Evolutionary conservation across 2,797 vertebrate species (phyloP), one percentile per base, ranked within the genome.

Genomic region (Cryptoprocta ferox): DNA sequence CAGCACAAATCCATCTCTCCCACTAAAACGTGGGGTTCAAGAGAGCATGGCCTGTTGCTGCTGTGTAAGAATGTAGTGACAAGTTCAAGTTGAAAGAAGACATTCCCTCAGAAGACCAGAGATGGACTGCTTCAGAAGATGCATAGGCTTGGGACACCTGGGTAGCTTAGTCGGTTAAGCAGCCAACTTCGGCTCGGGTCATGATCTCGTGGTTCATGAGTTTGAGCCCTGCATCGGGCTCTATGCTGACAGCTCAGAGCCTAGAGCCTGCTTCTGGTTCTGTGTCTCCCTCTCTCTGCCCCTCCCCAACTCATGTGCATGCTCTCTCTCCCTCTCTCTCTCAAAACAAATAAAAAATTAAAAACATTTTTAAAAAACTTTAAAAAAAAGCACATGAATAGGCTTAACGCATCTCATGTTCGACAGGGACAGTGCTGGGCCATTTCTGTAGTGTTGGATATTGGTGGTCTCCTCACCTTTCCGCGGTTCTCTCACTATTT

Each of bases 401-500:
- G 6, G 61, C 88, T 96, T 85, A 82, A 59, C 85, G 11, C 24
- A 10, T 37, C 97, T 86, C 91, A 45, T 94, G 87, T 97, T 96
- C 83, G 65, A 87, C 97, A 85, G 87, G 93, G 98, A 95, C 86
- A 35, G 96, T 97, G 98, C 93, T 56, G 85, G 97, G 97, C 96
- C 97, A 94, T 98, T 96, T 98, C 98, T 4, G 65, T 97, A 97
- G 97, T 0, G n/a, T 88, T 97, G 96, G 97, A 98, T 99, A 92
- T 98, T 98, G 99, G 98, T 96, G 98, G 98, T 99, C 98, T 98
- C 71, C 96, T 97, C 94, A 80, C 16, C 97, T 99, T 99, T 98
- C 99, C 98, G 98, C 93, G 13, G 0, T 92, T 98, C 95, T 98
- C 95, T 98, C 96, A 87, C 97, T 98, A 98, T 98, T 96, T 98